Percentiles rank a stretch among this genome's conserved stretches.
Evolutionary conservation across 37 sponge, comb jelly and placozoan species (phyloP).

Genomic region (Crambe crambe): DNA sequence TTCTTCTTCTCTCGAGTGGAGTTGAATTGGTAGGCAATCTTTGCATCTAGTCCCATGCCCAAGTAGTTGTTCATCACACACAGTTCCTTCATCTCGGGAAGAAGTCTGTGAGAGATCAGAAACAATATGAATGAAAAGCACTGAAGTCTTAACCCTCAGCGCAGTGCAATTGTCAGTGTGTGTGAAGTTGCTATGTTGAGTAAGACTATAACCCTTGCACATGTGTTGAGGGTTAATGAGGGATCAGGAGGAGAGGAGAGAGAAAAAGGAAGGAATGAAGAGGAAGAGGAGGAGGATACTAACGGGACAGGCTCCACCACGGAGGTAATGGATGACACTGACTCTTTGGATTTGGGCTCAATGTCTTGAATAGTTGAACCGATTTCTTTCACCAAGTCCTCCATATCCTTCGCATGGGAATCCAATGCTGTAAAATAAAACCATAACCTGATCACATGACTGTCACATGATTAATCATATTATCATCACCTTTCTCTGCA

Average conservation of each 20-base stretch:
- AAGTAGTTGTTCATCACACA: constrained; percentile 93
- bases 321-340: constrained; percentile 24
- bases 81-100: constrained; percentile 65
- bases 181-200: not conserved
- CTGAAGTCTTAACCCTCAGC: too few relatives aligned
- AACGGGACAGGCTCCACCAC: constrained; percentile 42
- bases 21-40: constrained; percentile 89
- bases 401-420: constrained; percentile 3
- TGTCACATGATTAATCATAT: not conserved
- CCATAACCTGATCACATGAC: not conserved
- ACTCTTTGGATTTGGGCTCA: not conserved
- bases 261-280: not conserved
- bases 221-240: too few relatives aligned
- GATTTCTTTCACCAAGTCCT: not conserved
- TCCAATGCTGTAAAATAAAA: not conserved
- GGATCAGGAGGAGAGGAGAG: not conserved
- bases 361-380: too few relatives aligned
- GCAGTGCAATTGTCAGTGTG: too few relatives aligned
- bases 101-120: constrained; percentile 2
- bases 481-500: constrained; percentile 40
- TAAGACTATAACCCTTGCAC: not conserved
- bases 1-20: constrained; percentile 76
- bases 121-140: not conserved
- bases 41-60: constrained; percentile 93
- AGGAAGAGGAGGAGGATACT: not conserved